A percentile compares a stretch with the other conserved stretches of the same genome.
Conservation (phyloP, 2,888 invertebrate species). For the Allolobophora icterica region DNA sequence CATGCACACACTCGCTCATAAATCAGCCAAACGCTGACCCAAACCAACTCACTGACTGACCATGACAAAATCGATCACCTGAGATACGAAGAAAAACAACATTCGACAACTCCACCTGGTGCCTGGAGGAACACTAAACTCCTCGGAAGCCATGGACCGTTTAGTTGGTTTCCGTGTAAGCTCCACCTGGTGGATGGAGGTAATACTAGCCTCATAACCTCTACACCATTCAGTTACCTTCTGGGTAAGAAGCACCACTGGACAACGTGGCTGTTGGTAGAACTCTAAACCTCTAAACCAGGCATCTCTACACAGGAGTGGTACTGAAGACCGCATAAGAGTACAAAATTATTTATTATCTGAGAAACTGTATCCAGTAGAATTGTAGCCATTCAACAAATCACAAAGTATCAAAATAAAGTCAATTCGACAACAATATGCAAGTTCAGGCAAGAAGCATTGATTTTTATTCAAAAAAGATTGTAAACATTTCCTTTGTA, state of each 20-base stretch:
- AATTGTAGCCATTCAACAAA: background rate
- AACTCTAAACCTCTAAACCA: background rate
- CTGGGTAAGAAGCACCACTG: background rate
- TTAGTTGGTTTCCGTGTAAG: background rate
- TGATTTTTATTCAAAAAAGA: too few relatives aligned
- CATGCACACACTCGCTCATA: background rate
- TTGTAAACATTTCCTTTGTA: too few relatives aligned
- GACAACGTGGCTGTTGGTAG: background rate
- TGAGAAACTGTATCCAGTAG: background rate
- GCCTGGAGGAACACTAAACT: background rate
- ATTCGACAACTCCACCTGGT: background rate
- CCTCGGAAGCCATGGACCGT: background rate
- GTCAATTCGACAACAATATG: background rate
- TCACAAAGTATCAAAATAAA: background rate
- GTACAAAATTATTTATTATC: background rate
- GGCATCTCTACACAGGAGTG: background rate
- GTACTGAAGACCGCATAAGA: background rate
- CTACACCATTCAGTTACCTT: background rate
- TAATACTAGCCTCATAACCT: background rate
- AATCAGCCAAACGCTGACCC: background rate
- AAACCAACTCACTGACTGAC: background rate
- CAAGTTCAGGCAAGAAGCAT: background rate
- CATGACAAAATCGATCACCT: background rate
- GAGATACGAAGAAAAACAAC: background rate
- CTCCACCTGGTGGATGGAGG: slow-evolving; percentile 1